A percentile compares a stretch with the other conserved stretches of the same genome.
Evolutionary conservation across 2,797 vertebrate species (phyloP).

Genomic region (Pampus argenteus): DNA sequence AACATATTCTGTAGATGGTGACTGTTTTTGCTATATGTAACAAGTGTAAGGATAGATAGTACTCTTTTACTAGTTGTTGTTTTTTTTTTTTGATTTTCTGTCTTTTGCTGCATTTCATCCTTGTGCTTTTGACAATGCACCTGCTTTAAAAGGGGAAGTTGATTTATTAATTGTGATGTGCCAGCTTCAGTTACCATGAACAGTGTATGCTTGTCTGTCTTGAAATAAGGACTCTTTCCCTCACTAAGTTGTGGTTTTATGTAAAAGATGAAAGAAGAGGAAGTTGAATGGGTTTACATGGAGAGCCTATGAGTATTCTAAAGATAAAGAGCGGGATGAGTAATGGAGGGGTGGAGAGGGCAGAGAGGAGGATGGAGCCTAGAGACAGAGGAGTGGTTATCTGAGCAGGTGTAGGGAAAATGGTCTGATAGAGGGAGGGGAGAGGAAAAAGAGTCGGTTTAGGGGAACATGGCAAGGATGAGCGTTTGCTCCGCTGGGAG

Average conservation of each 20-base stretch:
- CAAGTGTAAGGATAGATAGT: neutral
- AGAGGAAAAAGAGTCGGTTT: slow-evolving; percentile 36
- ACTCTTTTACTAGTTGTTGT: neutral
- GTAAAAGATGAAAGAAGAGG: slow-evolving; percentile 78
- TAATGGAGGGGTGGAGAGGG: slow-evolving; percentile 68
- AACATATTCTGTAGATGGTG: neutral
- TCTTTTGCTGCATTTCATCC: slow-evolving; percentile 16
- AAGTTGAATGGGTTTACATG: slow-evolving; percentile 71
- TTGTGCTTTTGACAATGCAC: slow-evolving; percentile 14
- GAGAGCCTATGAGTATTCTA: slow-evolving; percentile 68
- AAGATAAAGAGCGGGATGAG: slow-evolving; percentile 73
- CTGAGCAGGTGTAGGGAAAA: slow-evolving; percentile 73
- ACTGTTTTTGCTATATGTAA: neutral
- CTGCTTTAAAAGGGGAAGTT: slow-evolving; percentile 52
- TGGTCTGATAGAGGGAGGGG: slow-evolving; percentile 57
- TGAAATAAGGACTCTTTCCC: slow-evolving; percentile 45
- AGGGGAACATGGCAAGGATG: slow-evolving; percentile 59
- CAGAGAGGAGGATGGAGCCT: slow-evolving; percentile 69
- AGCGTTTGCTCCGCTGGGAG: slow-evolving; percentile 50
- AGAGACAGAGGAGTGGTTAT: slow-evolving; percentile 75
- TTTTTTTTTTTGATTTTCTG: slow-evolving; percentile 6
- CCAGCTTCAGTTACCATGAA: slow-evolving; percentile 46
- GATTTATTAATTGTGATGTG: slow-evolving; percentile 46
- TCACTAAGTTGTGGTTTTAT: slow-evolving; percentile 71
- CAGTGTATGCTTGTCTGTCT: slow-evolving; percentile 50